Evolutionary conservation across 92 coral and sea anemone genomes (phyloP).

Genomic region (Heteractis magnifica): DNA sequence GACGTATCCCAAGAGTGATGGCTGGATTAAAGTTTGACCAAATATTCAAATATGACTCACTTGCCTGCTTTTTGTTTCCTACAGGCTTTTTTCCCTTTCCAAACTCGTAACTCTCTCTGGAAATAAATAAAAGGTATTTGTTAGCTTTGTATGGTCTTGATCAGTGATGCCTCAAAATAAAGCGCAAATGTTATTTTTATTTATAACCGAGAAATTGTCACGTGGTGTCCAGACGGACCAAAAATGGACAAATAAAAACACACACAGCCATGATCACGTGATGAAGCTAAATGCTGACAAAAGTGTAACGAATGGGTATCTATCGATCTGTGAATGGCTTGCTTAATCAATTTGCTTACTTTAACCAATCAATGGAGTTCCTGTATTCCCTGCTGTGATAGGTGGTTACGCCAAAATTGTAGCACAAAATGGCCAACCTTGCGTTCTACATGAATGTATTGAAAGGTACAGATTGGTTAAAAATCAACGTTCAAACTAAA

Average conservation of each 20-base stretch:
- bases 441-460: slow-evolving; percentile 48
- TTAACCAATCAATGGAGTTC: slow-evolving; percentile 82
- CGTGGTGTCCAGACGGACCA: too few relatives aligned
- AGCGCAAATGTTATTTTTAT: not conserved
- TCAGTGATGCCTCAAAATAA: not conserved
- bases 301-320: too few relatives aligned
- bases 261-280: too few relatives aligned
- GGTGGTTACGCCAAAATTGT: slow-evolving; percentile 95
- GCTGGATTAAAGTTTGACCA: too few relatives aligned
- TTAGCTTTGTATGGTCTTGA: not conserved
- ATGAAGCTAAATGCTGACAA: too few relatives aligned
- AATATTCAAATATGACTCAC: not conserved
- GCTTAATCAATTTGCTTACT: slow-evolving; percentile 38
- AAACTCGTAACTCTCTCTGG: slow-evolving; percentile 86
- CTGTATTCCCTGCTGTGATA: slow-evolving; percentile 84
- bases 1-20: too few relatives aligned
- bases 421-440: slow-evolving; percentile 78
- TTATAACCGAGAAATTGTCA: too few relatives aligned
- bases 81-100: slow-evolving; percentile 82
- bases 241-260: too few relatives aligned
- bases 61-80: slow-evolving; percentile 76
- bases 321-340: too few relatives aligned
- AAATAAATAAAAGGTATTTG: not conserved
- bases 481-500: too few relatives aligned
- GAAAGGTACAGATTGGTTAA: not conserved